Evolutionary conservation across 2,888 invertebrate genomes (phyloP), one percentile per base, ranked within the genome.

Genomic region (Ferdinandea cuprea): DNA sequence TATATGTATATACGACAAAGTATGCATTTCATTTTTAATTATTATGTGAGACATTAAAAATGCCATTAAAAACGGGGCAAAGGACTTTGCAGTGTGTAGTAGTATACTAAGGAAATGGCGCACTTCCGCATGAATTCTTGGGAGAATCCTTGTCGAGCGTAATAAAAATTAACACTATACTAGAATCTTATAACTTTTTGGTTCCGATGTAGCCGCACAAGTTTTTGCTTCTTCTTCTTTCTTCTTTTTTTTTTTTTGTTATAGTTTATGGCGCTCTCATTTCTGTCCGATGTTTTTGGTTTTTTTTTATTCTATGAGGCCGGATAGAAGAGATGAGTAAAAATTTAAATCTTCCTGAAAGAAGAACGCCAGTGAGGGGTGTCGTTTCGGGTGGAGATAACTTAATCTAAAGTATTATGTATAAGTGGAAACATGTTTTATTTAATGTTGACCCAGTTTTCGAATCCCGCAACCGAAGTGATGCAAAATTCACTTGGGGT

Each of bases 151-250:
- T 58, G 48, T 74, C 65, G 73, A 42, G 48, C 65, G 73, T 65
- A 74, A 74, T 74, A 74, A 66, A 73, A 73, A 65, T 73, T 73
- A 73, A 73, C 73, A 73, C 73, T 61, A 50, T 61, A 72, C 72
- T 37, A 54, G 30, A 48, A 42, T 61, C 58, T 48, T 65, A 65
- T 56, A 74, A 65, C 56, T 50, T 35, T 50, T 30, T 11, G 19
- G 15, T 44, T 35, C 37, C 58, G 37, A 37, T 56, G 21, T 37
- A 48, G 21, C 13, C 19, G 46, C 37, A 13, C 7, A 15, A 15
- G 58, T 9, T 3, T 13, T 28, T 9, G 25, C 25, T 54, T 17
- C 44, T 42, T 44, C n/a, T n/a, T n/a, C n/a, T n/a, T n/a, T n/a
- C n/a, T n/a, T n/a, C n/a, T n/a, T n/a, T n/a, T n/a, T n/a, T n/a